phyloP scores from a whole-genome alignment of 2,113 vertebrate genomes.

The Cricetomys ansorgei region DNA sequence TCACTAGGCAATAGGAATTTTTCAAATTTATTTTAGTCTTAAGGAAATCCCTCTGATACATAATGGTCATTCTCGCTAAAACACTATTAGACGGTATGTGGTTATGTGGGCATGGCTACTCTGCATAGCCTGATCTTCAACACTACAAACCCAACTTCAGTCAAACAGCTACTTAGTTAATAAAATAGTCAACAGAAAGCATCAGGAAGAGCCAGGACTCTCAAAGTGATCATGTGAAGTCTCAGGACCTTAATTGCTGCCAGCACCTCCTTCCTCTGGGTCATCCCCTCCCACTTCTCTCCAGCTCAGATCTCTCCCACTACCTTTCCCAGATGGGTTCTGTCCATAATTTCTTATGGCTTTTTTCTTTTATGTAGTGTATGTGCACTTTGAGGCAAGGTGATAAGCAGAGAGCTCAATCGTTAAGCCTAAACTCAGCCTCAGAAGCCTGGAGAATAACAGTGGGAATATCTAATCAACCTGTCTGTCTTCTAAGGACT shows the following conservation, averaged over 20 bases:
- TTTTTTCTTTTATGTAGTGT: not conserved
- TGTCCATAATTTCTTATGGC: not conserved
- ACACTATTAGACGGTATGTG: accelerated
- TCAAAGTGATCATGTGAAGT: not conserved
- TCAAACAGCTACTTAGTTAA: not conserved
- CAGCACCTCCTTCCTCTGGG: not conserved
- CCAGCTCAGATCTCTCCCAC: not conserved
- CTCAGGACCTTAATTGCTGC: not conserved
- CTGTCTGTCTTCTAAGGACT: not conserved
- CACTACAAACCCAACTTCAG: not conserved
- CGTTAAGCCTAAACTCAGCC: not conserved
- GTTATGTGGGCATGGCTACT: not conserved
- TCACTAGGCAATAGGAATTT: not conserved
- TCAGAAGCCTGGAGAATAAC: not conserved
- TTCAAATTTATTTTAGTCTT: not conserved
- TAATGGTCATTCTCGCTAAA: not conserved
- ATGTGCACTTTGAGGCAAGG: not conserved
- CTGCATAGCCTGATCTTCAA: conserved; percentile 6
- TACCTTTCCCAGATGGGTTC: not conserved
- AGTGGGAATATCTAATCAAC: not conserved
- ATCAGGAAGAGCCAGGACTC: not conserved
- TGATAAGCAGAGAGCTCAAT: not conserved
- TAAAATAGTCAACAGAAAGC: not conserved
- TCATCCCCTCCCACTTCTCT: not conserved
- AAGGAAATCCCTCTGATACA: not conserved